phyloP scores from a whole-genome alignment of 35 echinoderm and acorn worm species.

The Heliocidaris tuberculata region DNA sequence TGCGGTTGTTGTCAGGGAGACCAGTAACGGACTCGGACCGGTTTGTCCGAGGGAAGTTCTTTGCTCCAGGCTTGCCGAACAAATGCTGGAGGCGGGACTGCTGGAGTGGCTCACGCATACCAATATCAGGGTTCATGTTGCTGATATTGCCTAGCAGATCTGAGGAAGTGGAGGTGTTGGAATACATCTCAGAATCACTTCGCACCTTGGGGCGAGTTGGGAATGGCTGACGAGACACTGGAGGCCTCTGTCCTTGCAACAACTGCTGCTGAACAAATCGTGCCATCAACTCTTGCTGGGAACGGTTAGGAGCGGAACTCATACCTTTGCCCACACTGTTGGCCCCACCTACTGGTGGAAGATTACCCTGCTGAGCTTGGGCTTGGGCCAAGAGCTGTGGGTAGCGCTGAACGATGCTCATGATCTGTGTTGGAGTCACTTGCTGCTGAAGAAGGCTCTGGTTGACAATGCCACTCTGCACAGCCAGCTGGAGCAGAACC shows the following conservation, averaged over 20 bases:
- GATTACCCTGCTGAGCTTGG: constrained; percentile 65
- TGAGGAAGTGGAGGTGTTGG: constrained; percentile 33
- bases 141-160: constrained; percentile 42
- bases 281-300: constrained; percentile 59
- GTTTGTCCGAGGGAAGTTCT: constrained; percentile 56
- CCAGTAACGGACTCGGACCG: constrained; percentile 55
- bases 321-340: constrained; percentile 46
- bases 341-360: neutral
- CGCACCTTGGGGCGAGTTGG: constrained; percentile 50
- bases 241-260: constrained; percentile 57
- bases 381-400: constrained; percentile 67
- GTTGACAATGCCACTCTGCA: constrained; percentile 76
- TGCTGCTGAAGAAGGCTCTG: constrained; percentile 72
- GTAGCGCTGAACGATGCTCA: constrained; percentile 44
- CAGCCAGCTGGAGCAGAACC: constrained; percentile 72
- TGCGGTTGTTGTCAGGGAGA: constrained; percentile 59
- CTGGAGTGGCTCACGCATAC: constrained; percentile 68
- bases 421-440: constrained; percentile 69
- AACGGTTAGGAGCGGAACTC: neutral
- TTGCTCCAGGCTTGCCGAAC: constrained; percentile 64
- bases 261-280: constrained; percentile 76
- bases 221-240: constrained; percentile 55
- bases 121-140: constrained; percentile 66
- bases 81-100: constrained; percentile 91
- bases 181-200: constrained; percentile 75